Conservation (phyloP, 2,113 vertebrate genomes). For the Actenoides lindsayi region DNA sequence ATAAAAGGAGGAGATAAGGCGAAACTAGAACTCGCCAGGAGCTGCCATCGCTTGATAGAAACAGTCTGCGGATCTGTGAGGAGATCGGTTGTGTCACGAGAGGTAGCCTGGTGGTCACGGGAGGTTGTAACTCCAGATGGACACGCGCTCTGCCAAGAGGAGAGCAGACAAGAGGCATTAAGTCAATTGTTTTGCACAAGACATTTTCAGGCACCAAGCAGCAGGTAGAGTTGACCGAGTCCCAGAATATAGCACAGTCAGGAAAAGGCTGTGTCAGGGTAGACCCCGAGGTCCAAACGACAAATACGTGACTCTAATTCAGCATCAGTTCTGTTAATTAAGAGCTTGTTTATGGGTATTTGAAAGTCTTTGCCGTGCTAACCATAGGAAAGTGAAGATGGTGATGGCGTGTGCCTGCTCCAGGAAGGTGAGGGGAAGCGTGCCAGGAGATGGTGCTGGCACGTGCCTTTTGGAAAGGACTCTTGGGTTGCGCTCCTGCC, state of each 20-base stretch:
- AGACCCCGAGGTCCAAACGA: neutral
- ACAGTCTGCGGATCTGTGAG: neutral
- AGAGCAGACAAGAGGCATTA: conserved; percentile 61
- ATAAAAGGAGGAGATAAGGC: neutral
- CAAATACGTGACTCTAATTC: neutral
- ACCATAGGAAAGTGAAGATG: neutral
- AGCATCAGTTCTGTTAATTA: neutral
- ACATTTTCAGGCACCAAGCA: conserved; percentile 34
- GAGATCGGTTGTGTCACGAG: conserved; percentile 4
- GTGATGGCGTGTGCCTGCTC: neutral
- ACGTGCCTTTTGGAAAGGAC: neutral
- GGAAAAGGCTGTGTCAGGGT: neutral
- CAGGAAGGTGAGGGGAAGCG: neutral
- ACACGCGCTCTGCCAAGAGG: conserved; percentile 48
- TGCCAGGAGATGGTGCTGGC: neutral
- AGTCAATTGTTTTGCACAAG: conserved; percentile 64
- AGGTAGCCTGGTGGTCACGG: conserved; percentile 28
- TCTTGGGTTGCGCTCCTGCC: neutral
- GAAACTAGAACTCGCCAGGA: neutral
- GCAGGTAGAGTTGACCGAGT: conserved; percentile 48
- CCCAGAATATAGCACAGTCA: conserved; percentile 4
- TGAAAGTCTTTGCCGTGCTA: neutral
- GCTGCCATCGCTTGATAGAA: neutral
- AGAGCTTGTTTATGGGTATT: neutral
- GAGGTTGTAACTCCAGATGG: conserved; percentile 65